Conservation (phyloP, 1,140 invertebrate genomes). For the Semibalanus balanoides region DNA sequence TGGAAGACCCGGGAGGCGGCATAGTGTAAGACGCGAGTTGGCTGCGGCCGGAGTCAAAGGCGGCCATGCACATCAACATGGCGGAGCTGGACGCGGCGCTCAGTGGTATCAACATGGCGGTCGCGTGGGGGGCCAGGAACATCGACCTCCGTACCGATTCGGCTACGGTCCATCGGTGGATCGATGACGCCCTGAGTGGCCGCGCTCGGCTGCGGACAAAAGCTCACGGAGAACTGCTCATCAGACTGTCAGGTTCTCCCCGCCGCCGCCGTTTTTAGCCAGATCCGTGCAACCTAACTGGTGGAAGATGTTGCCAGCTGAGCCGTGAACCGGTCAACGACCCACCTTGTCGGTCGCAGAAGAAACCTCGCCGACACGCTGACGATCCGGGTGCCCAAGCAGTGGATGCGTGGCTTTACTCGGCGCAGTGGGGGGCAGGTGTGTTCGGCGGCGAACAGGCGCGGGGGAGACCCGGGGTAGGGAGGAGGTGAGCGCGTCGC, state of each 20-base stretch:
- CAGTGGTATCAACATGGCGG: conserved; percentile 8
- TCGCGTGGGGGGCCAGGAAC: conserved; percentile 7
- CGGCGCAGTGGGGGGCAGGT: background rate
- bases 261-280: background rate
- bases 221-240: background rate
- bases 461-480: too few species aligned
- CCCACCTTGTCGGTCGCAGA: too few species aligned
- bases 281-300: background rate
- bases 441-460: too few species aligned
- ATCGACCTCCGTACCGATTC: conserved; percentile 14
- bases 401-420: background rate
- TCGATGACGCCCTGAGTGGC: background rate
- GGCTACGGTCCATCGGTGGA: conserved; percentile 7
- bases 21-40: conserved; percentile 1
- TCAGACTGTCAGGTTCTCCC: too few species aligned
- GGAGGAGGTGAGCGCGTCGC: too few species aligned
- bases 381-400: conserved; percentile 7
- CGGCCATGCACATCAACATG: conserved; percentile 10
- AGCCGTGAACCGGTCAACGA: background rate
- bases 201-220: conserved; percentile 9
- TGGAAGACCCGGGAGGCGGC: background rate
- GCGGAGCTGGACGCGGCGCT: conserved; percentile 13
- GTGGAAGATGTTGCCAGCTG: conserved; percentile 6
- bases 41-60: background rate
- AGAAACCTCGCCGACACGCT: conserved; percentile 10